These are phyloP conservation scores for Drosophila neutralis DNA, from an alignment of 2,888 invertebrate genomes.

Conservation along the genomic window DNA sequence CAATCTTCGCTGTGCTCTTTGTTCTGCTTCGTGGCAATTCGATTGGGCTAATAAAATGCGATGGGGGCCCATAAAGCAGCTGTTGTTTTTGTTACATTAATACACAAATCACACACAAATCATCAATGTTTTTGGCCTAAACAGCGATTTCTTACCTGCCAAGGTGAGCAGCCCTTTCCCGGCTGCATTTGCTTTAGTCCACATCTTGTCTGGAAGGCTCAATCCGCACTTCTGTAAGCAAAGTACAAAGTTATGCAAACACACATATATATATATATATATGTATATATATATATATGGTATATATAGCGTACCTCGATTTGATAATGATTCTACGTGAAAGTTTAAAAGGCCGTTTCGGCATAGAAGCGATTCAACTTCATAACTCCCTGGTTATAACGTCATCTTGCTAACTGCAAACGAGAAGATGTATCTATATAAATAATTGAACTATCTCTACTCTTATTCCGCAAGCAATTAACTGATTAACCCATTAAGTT, in stretches of 20 bases:
- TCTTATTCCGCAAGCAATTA: neutral
- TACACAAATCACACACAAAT: slow-evolving; percentile 10
- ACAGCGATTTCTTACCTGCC: slow-evolving; percentile 73
- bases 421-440: neutral
- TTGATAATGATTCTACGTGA: slow-evolving; percentile 24
- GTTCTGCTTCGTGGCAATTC: slow-evolving; percentile 26
- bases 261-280: neutral
- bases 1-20: slow-evolving; percentile 14
- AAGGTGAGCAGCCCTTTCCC: slow-evolving; percentile 78
- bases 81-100: slow-evolving; percentile 17
- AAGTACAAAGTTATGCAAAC: neutral
- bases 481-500: neutral
- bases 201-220: slow-evolving; percentile 43
- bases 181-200: slow-evolving; percentile 50
- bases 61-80: slow-evolving; percentile 37
- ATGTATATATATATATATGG: neutral
- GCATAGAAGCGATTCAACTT: slow-evolving; percentile 35
- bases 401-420: slow-evolving; percentile 42
- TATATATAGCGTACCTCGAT: slow-evolving; percentile 20
- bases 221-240: slow-evolving; percentile 5
- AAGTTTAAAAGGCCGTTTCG: slow-evolving; percentile 14
- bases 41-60: slow-evolving; percentile 36
- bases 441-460: neutral
- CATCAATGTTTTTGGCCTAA: neutral
- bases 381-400: slow-evolving; percentile 30